Base-by-base conservation (phyloP, 2,797 vertebrate species). In the Neoniphon sammara region DNA sequence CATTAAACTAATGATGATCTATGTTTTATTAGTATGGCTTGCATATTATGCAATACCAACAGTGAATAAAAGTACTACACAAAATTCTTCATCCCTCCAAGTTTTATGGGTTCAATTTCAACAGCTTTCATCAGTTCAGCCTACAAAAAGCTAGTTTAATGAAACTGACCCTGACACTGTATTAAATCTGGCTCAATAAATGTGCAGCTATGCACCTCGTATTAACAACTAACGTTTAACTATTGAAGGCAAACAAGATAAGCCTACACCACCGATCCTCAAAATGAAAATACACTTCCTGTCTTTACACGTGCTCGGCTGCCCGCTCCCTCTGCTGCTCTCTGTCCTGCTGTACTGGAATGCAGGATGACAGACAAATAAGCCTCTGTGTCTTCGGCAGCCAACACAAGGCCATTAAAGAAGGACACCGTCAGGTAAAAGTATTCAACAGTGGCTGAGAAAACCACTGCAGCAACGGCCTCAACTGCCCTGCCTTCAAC, bases 251-350 rank as follows among this genome's bases (percentile, higher is more conserved):
- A 78, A 71, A 18, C 20, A 30, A 64, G 64, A 75, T 21, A 59
- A 72, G 39, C 46, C 23, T 23, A 53, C 55, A 73, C 30, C 12
- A 61, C 61, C 71, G 71, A 83, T 18, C 64, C 68, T 52, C 50
- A 58, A 25, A 30, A 78, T 73, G n/a, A 57, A 79, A 82, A 82
- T 61, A 75, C 67, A 92, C 87, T 91, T 92, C 92, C 91, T 91
- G 91, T 80, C 85, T 91, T 84, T 79, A 78, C 83, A 78, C 81
- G 81, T 73, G 82, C 82, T 86, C 55, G 7, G 55, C 75, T 66
- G 62, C 73, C 68, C 25, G 50, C 76, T 85, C 60, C 55, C 49
- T 69, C 63, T 20, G 59, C 66, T 17, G 56, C 70, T 84, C 83
- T 84, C 70, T 65, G 78, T 83, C 82, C 83, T 67, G 71, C 72